Evolutionary conservation across 2,888 invertebrate genomes (phyloP), one percentile per base, ranked within the genome.

Genomic region (Synanthedon vespiformis): DNA sequence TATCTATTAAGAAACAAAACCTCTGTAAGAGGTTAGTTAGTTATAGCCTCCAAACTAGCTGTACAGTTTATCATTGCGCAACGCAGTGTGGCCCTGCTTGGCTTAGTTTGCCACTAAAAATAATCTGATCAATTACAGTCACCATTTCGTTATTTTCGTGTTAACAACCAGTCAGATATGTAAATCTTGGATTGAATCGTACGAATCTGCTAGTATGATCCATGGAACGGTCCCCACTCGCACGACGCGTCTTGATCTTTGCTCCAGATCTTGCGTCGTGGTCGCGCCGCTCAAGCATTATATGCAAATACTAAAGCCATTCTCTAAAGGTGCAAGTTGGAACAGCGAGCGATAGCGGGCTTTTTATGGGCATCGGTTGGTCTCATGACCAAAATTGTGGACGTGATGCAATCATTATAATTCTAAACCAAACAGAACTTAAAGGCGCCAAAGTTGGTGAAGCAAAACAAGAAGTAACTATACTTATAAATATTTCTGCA

Each of bases 251-350:
- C 61, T 49, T 57, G 73, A 82, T 82, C 82, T 70, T 50, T 77
- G 82, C 77, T 81, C 82, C 61, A 83, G 75, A 82, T 82, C 82
- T 80, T 54, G 61, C 68, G 59, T 78, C 77, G 80, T 79, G 78
- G 77, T 72, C 74, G 74, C 75, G 59, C 74, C 71, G 70, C 70
- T 70, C 70, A 65, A 62, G 74, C 75, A 78, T 82, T 82, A 80
- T 83, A 82, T 82, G 80, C 77, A 78, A 83, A 83, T 80, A 67
- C 58, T 65, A 60, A 62, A 63, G 60, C 71, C 70, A 58, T 69
- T 76, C 74, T 70, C 67, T 52, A 57, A 65, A 63, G 70, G 61
- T 65, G 58, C 48, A 48, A 48, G 48, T 22, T 48, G 48, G 16
- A 48, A 48, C 6, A 16, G 66, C 59, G 58, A 74, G 77, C 77